Evolutionary conservation across 2,888 invertebrate species (phyloP), one percentile per base, ranked within the genome.

Genomic region (Hydropsyche betteni): DNA sequence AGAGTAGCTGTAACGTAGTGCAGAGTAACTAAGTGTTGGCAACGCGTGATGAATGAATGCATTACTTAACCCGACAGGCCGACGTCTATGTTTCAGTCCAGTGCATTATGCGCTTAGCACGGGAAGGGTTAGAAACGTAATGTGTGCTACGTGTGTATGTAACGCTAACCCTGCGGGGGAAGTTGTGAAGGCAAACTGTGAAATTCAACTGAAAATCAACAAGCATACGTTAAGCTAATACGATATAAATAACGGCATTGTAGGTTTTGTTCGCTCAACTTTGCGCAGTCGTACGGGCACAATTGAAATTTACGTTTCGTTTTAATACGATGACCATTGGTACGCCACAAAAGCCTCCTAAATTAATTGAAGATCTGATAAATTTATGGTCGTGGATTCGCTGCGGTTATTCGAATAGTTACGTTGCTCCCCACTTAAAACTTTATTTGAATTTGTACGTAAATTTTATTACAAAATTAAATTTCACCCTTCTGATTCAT

Each of bases 11-110:
- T 38, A 38, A 24, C 75, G 70, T 51, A 51, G 50, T 36, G 44
- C 69, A 51, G 50, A 51, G 44, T 70, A 70, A 75, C 75, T 70
- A 75, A 75, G 75, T 75, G 75, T 75, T 75, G 75, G 75, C 75
- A 75, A 75, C 69, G 53, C 75, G 75, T 75, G 75, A 75, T 75
- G 70, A 75, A 75, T 61, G 75, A 61, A 50, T 58, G 75, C 75
- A 75, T 75, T 75, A 75, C 69, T 70, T 75, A 70, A 58, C 55
- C 58, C 50, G 75, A 70, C 75, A 75, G 75, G 70, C 61, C 51
- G 55, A 69, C 70, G 44, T 58, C 55, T 58, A 36, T 61, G 58
- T 72, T 72, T n/a, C 61, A 72, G 72, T 16, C 38, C 72, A 38
- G 55, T 70, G 70, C 72, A 72, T 58, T 55, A 61, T 58, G 72